Percentiles rank a stretch among this genome's conserved stretches.
These are phyloP conservation scores for Syngnathus acus DNA, from an alignment of 2,797 vertebrate genomes.

Conservation along the genomic window DNA sequence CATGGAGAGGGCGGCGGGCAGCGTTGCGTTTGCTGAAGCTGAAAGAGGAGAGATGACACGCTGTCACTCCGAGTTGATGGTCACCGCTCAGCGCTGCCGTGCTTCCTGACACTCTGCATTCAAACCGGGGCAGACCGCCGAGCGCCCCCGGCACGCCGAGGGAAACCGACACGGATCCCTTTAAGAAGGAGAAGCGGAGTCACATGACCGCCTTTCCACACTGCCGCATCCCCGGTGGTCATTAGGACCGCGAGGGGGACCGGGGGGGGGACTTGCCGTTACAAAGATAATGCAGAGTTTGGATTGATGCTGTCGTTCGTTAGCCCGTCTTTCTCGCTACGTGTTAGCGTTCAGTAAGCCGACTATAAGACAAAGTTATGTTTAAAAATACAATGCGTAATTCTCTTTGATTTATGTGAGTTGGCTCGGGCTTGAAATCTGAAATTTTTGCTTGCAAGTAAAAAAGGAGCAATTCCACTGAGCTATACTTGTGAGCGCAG, in stretches of 20 bases:
- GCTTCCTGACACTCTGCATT: constrained; percentile 59
- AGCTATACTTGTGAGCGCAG: no score
- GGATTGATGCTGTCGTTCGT: not conserved
- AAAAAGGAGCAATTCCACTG: no score
- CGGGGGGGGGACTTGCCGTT: not conserved
- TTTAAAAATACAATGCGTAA: no score
- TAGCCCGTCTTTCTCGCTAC: no score
- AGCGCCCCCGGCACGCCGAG: constrained; percentile 47
- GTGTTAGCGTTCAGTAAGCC: no score
- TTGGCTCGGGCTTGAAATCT: no score
- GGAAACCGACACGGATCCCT: constrained; percentile 21
- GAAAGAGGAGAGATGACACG: constrained; percentile 63
- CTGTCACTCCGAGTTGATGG: constrained; percentile 65
- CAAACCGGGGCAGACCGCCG: constrained; percentile 38
- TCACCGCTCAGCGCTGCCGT: constrained; percentile 53
- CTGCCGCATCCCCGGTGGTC: not conserved
- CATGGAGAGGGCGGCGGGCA: constrained; percentile 13
- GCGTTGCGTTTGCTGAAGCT: constrained; percentile 52
- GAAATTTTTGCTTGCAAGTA: no score
- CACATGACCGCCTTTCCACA: not conserved
- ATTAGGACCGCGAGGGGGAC: not conserved
- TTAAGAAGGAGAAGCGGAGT: not conserved
- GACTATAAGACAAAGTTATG: no score
- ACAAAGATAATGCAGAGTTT: not conserved
- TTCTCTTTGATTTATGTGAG: no score